Conservation (phyloP, 1,140 invertebrate genomes). For the Aphaenogaster rudis region DNA sequence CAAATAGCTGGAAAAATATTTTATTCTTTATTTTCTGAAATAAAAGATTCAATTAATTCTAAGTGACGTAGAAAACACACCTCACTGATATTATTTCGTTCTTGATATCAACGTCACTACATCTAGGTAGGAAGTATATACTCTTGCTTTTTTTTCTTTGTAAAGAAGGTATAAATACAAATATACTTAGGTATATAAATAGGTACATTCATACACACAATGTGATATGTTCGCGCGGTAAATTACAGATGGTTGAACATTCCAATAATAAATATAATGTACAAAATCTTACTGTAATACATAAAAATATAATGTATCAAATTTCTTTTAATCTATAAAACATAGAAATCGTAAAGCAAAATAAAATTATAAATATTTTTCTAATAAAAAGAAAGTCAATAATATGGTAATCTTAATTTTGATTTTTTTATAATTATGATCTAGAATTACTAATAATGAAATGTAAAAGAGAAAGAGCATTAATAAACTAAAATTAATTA, state of each 20-base stretch:
- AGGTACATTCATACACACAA: slow-evolving; percentile 59
- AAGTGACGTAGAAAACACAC: slow-evolving; percentile 61
- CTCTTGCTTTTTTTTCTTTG: slow-evolving; percentile 43
- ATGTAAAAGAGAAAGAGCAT: neutral
- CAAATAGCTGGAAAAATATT: slow-evolving; percentile 68
- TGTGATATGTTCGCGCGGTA: slow-evolving; percentile 52
- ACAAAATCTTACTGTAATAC: neutral
- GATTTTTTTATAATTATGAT: neutral
- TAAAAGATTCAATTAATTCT: slow-evolving; percentile 74
- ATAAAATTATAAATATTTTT: slow-evolving; percentile 6
- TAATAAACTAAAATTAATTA: slow-evolving; percentile 11
- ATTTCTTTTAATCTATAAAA: slow-evolving; percentile 18
- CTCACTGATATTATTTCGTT: slow-evolving; percentile 59
- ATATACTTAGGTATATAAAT: slow-evolving; percentile 67
- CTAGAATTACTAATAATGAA: neutral
- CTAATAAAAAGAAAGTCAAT: neutral
- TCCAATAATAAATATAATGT: slow-evolving; percentile 10
- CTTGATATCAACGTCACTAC: slow-evolving; percentile 60
- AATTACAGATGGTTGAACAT: slow-evolving; percentile 71
- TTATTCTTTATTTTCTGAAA: slow-evolving; percentile 78
- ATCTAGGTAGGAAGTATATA: slow-evolving; percentile 59
- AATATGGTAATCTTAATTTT: neutral
- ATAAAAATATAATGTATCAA: neutral
- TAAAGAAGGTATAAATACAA: slow-evolving; percentile 68
- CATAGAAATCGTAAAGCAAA: neutral